Evolutionary conservation across 2,888 invertebrate genomes (phyloP), one percentile per base, ranked within the genome.

Genomic region (Spatulosminthurus flaviceps): DNA sequence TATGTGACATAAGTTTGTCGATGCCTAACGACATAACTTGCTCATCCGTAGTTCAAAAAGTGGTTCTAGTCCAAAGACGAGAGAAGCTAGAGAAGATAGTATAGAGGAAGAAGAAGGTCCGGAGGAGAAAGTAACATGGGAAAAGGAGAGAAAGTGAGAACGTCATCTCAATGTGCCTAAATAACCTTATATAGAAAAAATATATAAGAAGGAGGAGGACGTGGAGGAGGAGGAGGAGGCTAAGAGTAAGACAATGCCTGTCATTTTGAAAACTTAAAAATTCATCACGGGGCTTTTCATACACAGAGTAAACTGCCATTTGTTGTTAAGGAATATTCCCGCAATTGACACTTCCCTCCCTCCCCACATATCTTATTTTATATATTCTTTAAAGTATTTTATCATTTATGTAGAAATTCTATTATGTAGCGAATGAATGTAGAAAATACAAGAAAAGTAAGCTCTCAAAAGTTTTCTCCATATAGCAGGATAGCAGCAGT

Each of bases 11-110:
- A 51, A 51, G 19, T 51, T 51, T 51, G 51, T 51, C n/a, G 19
- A 13, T n/a, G 16, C 51, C 51, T 51, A 51, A 51, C 51, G 51
- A 51, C 51, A 51, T 51, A 51, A 19, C 51, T 51, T 51, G 19
- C n/a, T n/a, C 51, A n/a, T 51, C 51, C 51, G 51, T 51, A 51
- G 51, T n/a, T 51, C 51, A 51, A 51, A 51, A 51, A 13, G n/a
- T 51, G 51, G 2, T 51, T 34, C 34, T 9, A 7, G 5, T 19
- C n/a, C 16, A n/a, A n/a, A n/a, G n/a, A n/a, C n/a, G n/a, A n/a
- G n/a, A n/a, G n/a, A n/a, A n/a, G n/a, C n/a, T n/a, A n/a, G n/a
- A n/a, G n/a, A n/a, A n/a, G n/a, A n/a, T n/a, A n/a, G n/a, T n/a
- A n/a, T n/a, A n/a, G n/a, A n/a, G n/a, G n/a, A n/a, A n/a, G n/a